Conservation (phyloP, 2,888 invertebrate genomes). For the Poecilus cupreus region DNA sequence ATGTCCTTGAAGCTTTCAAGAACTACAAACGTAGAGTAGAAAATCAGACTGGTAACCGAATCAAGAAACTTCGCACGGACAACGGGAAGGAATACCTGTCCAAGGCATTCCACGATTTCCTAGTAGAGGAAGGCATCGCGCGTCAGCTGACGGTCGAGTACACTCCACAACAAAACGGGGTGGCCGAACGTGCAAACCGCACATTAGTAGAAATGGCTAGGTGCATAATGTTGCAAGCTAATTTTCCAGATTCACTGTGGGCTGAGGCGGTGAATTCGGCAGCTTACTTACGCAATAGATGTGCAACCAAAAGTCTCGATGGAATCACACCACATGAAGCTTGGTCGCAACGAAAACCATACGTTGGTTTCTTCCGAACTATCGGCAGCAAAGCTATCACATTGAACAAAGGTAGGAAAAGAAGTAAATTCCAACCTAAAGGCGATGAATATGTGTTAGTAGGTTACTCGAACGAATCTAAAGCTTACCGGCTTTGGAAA, state of each 20-base stretch:
- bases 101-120: slow-evolving; percentile 57
- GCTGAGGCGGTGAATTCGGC: slow-evolving; percentile 65
- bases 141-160: slow-evolving; percentile 64
- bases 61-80: slow-evolving; percentile 59
- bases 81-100: slow-evolving; percentile 58
- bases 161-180: slow-evolving; percentile 66
- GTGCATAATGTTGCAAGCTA: slow-evolving; percentile 64
- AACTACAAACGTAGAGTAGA: slow-evolving; percentile 53
- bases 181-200: slow-evolving; percentile 65
- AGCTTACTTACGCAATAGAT: slow-evolving; percentile 61
- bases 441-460: neutral
- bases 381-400: slow-evolving; percentile 61
- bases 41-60: slow-evolving; percentile 55
- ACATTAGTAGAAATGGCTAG: slow-evolving; percentile 65
- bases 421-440: slow-evolving; percentile 37
- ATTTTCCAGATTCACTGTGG: slow-evolving; percentile 64
- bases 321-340: slow-evolving; percentile 60
- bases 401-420: slow-evolving; percentile 28
- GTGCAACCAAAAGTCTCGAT: slow-evolving; percentile 56
- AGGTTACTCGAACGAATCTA: slow-evolving; percentile 6
- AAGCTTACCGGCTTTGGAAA: neutral
- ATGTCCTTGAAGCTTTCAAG: slow-evolving; percentile 53
- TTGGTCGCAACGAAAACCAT: slow-evolving; percentile 61
- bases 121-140: slow-evolving; percentile 62
- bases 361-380: slow-evolving; percentile 61